Conservation (phyloP, 2,113 vertebrate genomes). For the Malurus elegans region DNA sequence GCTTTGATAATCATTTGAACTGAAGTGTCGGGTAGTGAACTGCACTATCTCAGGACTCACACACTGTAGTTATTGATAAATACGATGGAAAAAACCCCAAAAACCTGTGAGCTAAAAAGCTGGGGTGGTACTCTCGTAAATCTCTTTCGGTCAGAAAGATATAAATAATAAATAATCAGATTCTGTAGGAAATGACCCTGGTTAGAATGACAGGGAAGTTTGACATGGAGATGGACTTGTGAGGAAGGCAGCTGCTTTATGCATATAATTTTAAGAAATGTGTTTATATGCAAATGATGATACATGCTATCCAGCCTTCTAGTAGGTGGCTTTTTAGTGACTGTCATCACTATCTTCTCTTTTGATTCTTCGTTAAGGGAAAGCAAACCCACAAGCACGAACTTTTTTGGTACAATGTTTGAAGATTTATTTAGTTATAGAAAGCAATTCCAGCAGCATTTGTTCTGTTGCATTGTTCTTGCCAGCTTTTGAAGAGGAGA, state of each 20-base stretch:
- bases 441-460: constrained; percentile 24
- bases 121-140: neutral
- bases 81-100: rapidly evolving
- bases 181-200: neutral
- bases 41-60: neutral
- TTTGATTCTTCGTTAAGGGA: constrained; percentile 18
- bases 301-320: neutral
- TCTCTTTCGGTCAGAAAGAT: neutral
- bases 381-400: constrained; percentile 40
- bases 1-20: neutral
- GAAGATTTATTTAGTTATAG: constrained; percentile 6
- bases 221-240: neutral
- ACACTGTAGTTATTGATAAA: neutral
- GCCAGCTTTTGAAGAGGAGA: neutral
- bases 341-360: constrained; percentile 45
- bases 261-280: neutral
- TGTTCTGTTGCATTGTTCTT: constrained; percentile 37
- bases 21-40: neutral
- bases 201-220: neutral
- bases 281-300: neutral
- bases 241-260: neutral
- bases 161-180: neutral
- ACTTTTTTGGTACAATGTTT: constrained; percentile 28
- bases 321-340: constrained; percentile 21
- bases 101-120: neutral